A percentile compares a stretch with the other conserved stretches of the same genome.
These are phyloP conservation scores for Amphipoea lucens DNA, from an alignment of 2,888 invertebrate genomes.

Conservation along the genomic window DNA sequence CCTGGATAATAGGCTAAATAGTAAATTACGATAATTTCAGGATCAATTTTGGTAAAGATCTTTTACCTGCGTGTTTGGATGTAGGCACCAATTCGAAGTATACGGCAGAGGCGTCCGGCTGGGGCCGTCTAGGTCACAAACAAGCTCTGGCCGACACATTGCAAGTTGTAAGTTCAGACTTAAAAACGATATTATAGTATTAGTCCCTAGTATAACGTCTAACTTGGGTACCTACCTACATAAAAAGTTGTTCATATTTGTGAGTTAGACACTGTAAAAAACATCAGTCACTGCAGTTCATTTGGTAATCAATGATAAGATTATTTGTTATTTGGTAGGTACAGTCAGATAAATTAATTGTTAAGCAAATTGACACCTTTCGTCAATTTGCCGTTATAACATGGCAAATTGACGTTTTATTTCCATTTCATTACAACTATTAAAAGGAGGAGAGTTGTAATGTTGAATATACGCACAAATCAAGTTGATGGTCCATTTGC, in stretches of 20 bases:
- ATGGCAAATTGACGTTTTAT: not conserved
- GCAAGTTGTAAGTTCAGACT: slow-evolving; percentile 54
- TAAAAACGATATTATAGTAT: not conserved
- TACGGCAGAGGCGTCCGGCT: slow-evolving; percentile 48
- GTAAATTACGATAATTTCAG: slow-evolving; percentile 33
- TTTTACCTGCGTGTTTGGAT: slow-evolving; percentile 56
- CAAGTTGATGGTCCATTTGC: not conserved
- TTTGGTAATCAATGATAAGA: not conserved
- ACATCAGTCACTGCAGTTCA: not conserved
- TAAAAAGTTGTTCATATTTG: not conserved
- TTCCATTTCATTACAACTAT: not conserved
- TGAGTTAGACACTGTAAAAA: not conserved
- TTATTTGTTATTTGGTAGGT: not conserved
- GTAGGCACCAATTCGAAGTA: rapidly evolving
- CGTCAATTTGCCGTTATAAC: not conserved
- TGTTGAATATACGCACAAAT: not conserved
- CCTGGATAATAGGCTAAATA: not conserved
- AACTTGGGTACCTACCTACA: not conserved
- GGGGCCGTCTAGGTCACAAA: slow-evolving; percentile 51
- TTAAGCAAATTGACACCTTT: not conserved
- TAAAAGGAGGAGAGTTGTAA: not conserved
- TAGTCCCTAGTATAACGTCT: not conserved
- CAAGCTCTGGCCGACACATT: slow-evolving; percentile 50
- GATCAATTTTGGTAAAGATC: slow-evolving; percentile 53
- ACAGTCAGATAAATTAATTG: too few species aligned